A percentile compares a stretch with the other conserved stretches of the same genome.
Evolutionary conservation across 2,797 vertebrate genomes (phyloP).

Genomic region (Aselliscus stoliczkanus): DNA sequence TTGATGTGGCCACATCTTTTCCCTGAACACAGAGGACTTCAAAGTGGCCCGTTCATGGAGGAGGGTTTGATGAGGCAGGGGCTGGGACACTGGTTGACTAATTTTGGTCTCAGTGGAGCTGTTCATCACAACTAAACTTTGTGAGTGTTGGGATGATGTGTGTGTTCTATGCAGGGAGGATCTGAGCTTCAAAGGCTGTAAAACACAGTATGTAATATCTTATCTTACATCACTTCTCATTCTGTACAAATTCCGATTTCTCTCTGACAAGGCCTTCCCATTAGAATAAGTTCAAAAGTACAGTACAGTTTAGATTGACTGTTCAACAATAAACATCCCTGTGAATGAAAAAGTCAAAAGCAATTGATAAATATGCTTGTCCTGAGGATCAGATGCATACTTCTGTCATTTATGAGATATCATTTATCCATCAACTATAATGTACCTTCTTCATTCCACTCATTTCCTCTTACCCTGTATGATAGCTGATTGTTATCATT

Average conservation of each 20-base stretch:
- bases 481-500: constrained; percentile 2
- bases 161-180: neutral
- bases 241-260: constrained; percentile 34
- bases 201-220: constrained; percentile 26
- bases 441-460: neutral
- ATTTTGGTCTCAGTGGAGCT: constrained; percentile 36
- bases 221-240: constrained; percentile 50
- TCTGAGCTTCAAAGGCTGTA: constrained; percentile 49
- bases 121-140: constrained; percentile 37
- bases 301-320: constrained; percentile 32
- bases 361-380: constrained; percentile 33
- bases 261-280: constrained; percentile 42
- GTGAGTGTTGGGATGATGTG: constrained; percentile 55
- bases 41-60: neutral
- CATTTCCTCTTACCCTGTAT: neutral
- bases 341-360: constrained; percentile 36
- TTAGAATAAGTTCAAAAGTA: constrained; percentile 68
- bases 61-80: neutral
- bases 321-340: constrained; percentile 57
- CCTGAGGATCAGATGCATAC: neutral
- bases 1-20: neutral
- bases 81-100: neutral
- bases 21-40: neutral
- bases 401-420: constrained; percentile 4
- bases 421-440: neutral